Evolutionary conservation across 1,140 invertebrate genomes (phyloP).

Genomic region (Neelides sp.): DNA sequence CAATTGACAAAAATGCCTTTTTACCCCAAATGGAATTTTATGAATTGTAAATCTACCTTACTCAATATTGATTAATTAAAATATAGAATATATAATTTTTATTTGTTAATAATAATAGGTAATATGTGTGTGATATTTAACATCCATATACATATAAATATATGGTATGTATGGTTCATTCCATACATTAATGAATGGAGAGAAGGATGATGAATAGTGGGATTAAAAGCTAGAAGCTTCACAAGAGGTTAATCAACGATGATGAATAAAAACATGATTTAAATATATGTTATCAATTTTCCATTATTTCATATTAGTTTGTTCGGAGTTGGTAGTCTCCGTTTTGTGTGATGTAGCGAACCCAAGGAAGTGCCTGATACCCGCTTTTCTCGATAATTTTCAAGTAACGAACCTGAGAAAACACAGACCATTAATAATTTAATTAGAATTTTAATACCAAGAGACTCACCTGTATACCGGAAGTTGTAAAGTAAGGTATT

Average conservation of each 20-base stretch:
- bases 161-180: neutral
- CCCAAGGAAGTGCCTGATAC: conserved; percentile 98
- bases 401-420: conserved; percentile 68
- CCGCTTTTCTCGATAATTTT: conserved; percentile 99
- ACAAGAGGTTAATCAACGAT: too few relatives aligned
- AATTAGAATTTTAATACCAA: too few relatives aligned
- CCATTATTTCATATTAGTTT: conserved; percentile 45
- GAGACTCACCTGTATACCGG: conserved; percentile 77
- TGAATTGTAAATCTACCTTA: too few relatives aligned
- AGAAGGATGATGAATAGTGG: too few relatives aligned
- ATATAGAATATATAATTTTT: too few relatives aligned
- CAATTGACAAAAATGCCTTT: too few relatives aligned
- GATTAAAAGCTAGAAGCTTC: too few relatives aligned
- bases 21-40: too few relatives aligned
- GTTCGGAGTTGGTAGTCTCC: conserved; percentile 97
- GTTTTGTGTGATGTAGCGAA: conserved; percentile 98
- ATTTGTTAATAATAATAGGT: neutral
- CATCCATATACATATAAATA: neutral
- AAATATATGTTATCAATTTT: neutral
- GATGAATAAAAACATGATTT: neutral
- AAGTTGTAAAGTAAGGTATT: conserved; percentile 99
- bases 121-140: neutral
- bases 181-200: too few relatives aligned
- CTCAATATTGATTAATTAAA: too few relatives aligned
- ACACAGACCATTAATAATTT: conserved; percentile 5